Evolutionary conservation across 2,888 invertebrate species (phyloP).

Genomic region (Melanostoma mellinum): DNA sequence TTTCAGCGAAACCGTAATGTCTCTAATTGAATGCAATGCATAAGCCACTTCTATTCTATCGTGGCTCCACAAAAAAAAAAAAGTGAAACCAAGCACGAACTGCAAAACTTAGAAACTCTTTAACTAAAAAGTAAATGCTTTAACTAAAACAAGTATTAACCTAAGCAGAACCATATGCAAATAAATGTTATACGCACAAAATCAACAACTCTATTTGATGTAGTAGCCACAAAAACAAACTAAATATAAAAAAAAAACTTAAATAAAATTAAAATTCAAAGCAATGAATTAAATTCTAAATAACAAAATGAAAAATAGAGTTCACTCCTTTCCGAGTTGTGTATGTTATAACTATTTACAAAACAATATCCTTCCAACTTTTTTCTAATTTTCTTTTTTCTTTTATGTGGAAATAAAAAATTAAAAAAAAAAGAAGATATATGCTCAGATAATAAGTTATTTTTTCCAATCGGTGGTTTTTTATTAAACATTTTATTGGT

Average conservation of each 20-base stretch:
- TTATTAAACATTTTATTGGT: conserved; percentile 5
- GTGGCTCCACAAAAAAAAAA: conserved; percentile 36
- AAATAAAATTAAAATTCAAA: conserved; percentile 20
- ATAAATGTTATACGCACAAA: conserved; percentile 66
- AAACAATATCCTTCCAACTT: conserved; percentile 36
- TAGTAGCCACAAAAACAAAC: conserved; percentile 57
- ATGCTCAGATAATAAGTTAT: conserved; percentile 29
- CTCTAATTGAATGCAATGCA: conserved; percentile 32
- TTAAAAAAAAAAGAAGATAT: background rate
- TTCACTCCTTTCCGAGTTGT: conserved; percentile 65
- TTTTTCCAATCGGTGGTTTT: conserved; percentile 39
- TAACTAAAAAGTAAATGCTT: conserved; percentile 22
- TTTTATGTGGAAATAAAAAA: conserved; percentile 38
- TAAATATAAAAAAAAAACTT: conserved; percentile 31
- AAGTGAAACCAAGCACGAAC: conserved; percentile 29
- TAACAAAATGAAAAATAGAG: conserved; percentile 4
- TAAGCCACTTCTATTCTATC: conserved; percentile 30
- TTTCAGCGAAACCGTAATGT: background rate
- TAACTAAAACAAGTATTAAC: conserved; percentile 12
- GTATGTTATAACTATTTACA: conserved; percentile 43
- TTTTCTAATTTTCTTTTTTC: conserved; percentile 7
- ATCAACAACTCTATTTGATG: conserved; percentile 53
- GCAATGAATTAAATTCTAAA: conserved; percentile 32
- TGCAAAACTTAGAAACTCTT: conserved; percentile 23
- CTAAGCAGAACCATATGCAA: conserved; percentile 44